A percentile compares a stretch with the other conserved stretches of the same genome.
Conservation (phyloP, 2,797 vertebrate species). For the Garrulus glandarius region DNA sequence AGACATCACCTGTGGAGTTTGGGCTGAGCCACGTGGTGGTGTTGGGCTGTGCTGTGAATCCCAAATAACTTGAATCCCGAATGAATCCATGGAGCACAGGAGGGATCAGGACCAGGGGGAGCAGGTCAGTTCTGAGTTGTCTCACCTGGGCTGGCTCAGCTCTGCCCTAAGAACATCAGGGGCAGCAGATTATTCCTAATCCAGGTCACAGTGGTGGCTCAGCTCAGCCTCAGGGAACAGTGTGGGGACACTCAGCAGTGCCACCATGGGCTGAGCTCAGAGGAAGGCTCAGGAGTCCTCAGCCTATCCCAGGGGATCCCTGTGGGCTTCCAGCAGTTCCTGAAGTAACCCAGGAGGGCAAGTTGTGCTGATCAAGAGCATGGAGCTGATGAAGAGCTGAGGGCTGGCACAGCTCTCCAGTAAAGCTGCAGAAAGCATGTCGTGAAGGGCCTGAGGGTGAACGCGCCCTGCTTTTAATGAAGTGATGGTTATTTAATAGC, state of each 20-base stretch:
- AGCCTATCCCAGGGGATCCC: neutral
- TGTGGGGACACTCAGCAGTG: neutral
- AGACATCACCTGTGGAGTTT: neutral
- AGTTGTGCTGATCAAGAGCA: fast-evolving
- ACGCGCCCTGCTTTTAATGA: neutral
- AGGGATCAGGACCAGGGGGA: neutral
- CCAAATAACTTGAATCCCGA: neutral
- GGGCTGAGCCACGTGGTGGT: fast-evolving
- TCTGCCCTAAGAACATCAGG: neutral
- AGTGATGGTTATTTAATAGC: neutral
- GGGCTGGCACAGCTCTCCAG: neutral
- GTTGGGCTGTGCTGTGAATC: neutral
- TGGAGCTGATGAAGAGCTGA: neutral
- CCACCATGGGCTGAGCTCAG: fast-evolving
- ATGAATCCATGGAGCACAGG: fast-evolving
- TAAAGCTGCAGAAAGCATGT: neutral
- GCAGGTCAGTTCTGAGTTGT: neutral
- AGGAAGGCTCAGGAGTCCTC: neutral
- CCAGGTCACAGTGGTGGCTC: neutral
- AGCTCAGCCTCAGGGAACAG: neutral
- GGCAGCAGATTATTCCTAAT: neutral
- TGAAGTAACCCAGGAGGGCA: fast-evolving
- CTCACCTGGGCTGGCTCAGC: neutral
- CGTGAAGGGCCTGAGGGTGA: neutral
- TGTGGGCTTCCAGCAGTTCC: neutral